Evolutionary conservation across 2,113 vertebrate genomes (phyloP), one percentile per base, ranked within the genome.

Genomic region (Esox niger): DNA sequence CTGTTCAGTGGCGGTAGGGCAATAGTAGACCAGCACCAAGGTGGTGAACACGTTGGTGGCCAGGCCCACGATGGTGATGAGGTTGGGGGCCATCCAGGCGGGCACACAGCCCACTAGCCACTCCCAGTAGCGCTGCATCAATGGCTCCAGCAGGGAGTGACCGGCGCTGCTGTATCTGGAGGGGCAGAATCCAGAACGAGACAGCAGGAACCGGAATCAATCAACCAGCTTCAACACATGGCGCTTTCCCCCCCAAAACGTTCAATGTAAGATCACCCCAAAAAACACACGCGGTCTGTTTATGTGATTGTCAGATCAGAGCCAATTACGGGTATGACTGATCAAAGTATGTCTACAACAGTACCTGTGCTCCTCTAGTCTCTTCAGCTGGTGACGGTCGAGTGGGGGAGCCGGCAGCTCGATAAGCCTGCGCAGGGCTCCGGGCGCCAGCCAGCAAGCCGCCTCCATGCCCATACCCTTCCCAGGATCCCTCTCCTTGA

Each of bases 51-150:
- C 93, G 69, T 99, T 99, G 87, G 96, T 95, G 56, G 91, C 91
- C 77, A 99, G 92, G 89, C 97, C 97, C 0, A 96, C 85, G 76
- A 98, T 90, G 82, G 97, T 99, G 91, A 99, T 99, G 69, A 98
- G 91, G 86, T 99, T 99, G 1, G 97, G 96, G 2, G 97, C 97
- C 25, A 99, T 94, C 97, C 97, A 99, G 69, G 93, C 80, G 0
- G 97, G 97, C 62, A 98, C 93, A 66, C 91, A 88, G 71, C 85
- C 87, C 43, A 99, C 95, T 75, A 99, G 84, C 96, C 96, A 98
- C 71, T 98, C 96, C 96, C 97, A 99, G 88, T 95, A 99, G 9
- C 92, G 91, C 76, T 98, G 96, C 96, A 99, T 98, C 47, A 97
- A 69, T 17, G 97, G 97, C 79, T 99, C 97, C 72, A 99, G 93